Evolutionary conservation across 2,797 vertebrate genomes (phyloP).

Genomic region (Sphenopsis melanotis): DNA sequence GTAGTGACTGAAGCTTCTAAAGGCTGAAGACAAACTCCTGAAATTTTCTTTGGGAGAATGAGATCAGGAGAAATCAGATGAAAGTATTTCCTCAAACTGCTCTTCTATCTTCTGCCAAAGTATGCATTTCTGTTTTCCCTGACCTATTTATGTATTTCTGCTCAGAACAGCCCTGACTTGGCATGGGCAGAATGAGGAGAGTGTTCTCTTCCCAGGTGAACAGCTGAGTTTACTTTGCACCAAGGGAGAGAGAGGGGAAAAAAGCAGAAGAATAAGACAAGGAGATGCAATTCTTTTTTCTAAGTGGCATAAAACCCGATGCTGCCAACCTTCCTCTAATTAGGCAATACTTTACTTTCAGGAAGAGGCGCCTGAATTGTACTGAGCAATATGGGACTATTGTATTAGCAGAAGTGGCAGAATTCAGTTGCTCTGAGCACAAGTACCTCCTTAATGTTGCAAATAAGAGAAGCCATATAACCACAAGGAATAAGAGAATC

Average conservation of each 20-base stretch:
- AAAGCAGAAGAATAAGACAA: neutral
- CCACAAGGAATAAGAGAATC: neutral
- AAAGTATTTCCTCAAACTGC: constrained; percentile 18
- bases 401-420: neutral
- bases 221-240: neutral
- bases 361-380: neutral
- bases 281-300: neutral
- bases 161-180: neutral
- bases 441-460: neutral
- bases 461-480: neutral
- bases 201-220: neutral
- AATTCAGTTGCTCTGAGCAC: neutral
- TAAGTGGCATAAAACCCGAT: neutral
- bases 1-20: neutral
- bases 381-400: neutral
- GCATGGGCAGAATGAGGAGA: neutral
- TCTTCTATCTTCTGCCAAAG: constrained; percentile 18
- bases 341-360: neutral
- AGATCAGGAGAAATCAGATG: neutral
- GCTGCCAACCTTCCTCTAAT: neutral
- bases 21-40: neutral
- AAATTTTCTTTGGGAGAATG: neutral
- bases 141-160: constrained; percentile 18
- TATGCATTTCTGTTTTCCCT: neutral
- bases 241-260: neutral